Evolutionary conservation across 37 sponge, comb jelly and placozoan species (phyloP).

Genomic region (Halisarca cf. caerulea): DNA sequence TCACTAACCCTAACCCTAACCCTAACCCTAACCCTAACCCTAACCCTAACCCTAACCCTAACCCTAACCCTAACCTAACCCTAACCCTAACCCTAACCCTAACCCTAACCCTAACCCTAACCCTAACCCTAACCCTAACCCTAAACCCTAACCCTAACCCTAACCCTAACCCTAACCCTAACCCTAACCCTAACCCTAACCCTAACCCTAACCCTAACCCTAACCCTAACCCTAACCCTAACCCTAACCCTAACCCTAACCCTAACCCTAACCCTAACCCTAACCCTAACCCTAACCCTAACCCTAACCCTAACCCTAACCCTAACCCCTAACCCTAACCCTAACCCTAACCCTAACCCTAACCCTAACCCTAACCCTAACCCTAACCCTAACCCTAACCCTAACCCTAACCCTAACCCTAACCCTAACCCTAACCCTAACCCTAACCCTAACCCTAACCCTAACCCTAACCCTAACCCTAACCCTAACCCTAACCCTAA

Average conservation of each 20-base stretch:
- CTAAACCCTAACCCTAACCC: neutral
- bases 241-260: conserved; percentile 22
- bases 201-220: conserved; percentile 12
- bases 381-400: conserved; percentile 4
- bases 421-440: neutral
- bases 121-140: neutral
- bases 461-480: too few relatives aligned
- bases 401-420: neutral
- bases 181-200: neutral
- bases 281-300: conserved; percentile 18
- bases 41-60: too few relatives aligned
- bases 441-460: too few relatives aligned
- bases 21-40: too few relatives aligned
- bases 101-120: neutral
- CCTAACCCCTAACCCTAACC: too few relatives aligned
- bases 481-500: too few relatives aligned
- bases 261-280: conserved; percentile 37
- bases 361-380: conserved; percentile 14
- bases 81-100: neutral
- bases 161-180: neutral
- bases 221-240: conserved; percentile 38
- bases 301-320: conserved; percentile 35
- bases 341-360: neutral
- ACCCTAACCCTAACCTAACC: too few relatives aligned
- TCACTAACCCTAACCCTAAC: too few relatives aligned